Percentiles rank a stretch among this genome's conserved stretches.
These are phyloP conservation scores for Dryoscopus gambensis DNA, from an alignment of 2,113 vertebrate species.

Conservation along the genomic window DNA sequence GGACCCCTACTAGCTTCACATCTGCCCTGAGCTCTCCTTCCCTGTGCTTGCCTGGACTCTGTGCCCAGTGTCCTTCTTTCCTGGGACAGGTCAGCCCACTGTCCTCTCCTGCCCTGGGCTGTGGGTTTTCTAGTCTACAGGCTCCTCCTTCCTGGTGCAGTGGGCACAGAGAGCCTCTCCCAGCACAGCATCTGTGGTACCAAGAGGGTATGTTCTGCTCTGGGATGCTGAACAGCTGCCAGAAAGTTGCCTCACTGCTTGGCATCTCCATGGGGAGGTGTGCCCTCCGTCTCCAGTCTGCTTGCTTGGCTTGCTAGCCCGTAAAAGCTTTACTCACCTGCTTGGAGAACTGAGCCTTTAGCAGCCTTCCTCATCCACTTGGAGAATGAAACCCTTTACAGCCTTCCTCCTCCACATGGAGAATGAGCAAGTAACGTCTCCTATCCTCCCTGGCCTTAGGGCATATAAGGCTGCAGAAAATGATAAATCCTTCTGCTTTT, in stretches of 20 bases:
- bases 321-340: neutral
- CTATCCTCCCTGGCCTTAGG: neutral
- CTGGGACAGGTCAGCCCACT: neutral
- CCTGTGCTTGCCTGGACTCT: neutral
- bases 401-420: neutral
- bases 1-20: accelerated
- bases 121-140: neutral
- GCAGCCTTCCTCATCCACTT: neutral
- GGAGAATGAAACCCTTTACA: neutral
- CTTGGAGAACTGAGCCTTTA: neutral
- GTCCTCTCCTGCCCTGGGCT: neutral
- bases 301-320: accelerated
- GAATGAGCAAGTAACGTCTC: neutral
- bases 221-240: neutral
- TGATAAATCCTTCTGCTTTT: neutral
- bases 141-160: neutral
- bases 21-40: neutral
- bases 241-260: neutral
- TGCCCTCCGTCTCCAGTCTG: neutral
- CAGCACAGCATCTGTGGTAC: neutral
- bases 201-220: neutral
- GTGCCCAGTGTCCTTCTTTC: neutral
- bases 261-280: neutral
- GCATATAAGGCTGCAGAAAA: neutral
- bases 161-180: neutral